Evolutionary conservation across 2,797 vertebrate species (phyloP).

Genomic region (Rousettus madagascariensis): DNA sequence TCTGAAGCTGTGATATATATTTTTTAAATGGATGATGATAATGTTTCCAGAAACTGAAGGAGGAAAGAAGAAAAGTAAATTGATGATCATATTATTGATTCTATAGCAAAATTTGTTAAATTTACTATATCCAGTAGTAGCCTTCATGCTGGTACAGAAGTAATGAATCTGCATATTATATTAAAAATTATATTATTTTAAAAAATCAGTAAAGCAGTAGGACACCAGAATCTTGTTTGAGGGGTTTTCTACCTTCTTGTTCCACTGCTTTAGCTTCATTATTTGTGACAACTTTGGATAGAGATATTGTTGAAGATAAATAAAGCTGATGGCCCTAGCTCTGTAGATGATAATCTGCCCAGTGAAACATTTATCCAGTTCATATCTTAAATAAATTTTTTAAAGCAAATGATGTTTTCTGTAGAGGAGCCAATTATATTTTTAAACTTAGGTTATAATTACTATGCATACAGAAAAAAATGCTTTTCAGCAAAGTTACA

Average conservation of each 20-base stretch:
- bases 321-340: background rate
- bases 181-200: background rate
- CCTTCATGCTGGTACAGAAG: background rate
- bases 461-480: background rate
- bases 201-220: background rate
- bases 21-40: background rate
- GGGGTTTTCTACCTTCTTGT: background rate
- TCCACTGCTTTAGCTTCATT: background rate
- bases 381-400: slow-evolving; percentile 13
- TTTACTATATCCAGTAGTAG: background rate
- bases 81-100: background rate
- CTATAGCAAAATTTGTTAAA: background rate
- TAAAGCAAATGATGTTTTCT: slow-evolving; percentile 20
- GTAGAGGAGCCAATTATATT: background rate
- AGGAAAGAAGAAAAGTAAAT: slow-evolving; percentile 28
- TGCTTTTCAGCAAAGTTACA: background rate
- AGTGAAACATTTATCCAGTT: background rate
- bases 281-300: background rate
- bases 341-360: background rate
- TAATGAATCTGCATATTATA: background rate
- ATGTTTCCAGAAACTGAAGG: slow-evolving; percentile 19
- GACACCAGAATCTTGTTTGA: background rate
- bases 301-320: background rate
- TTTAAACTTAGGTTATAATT: background rate
- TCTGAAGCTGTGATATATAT: background rate